Evolutionary conservation across 2,797 vertebrate genomes (phyloP).

Genomic region (Acanthurus tractus): DNA sequence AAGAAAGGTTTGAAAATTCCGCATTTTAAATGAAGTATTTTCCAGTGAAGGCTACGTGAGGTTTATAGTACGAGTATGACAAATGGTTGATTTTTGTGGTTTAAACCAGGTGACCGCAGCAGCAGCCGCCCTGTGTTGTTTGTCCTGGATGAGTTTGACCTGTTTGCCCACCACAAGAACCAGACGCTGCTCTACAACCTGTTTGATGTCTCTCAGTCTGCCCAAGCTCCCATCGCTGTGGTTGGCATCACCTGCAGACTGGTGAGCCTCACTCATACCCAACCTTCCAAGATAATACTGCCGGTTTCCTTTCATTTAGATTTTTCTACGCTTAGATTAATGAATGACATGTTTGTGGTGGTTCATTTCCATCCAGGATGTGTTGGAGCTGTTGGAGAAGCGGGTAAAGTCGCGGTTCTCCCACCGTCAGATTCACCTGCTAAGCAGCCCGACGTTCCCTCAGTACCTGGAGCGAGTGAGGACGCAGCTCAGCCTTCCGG

Average conservation of each 20-base stretch:
- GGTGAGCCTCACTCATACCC: slow-evolving; percentile 74
- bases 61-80: neutral
- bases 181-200: slow-evolving; percentile 98
- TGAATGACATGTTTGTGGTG: neutral
- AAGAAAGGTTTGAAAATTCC: slow-evolving; percentile 88
- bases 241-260: slow-evolving; percentile 95
- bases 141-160: slow-evolving; percentile 96
- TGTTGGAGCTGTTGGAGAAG: slow-evolving; percentile 97
- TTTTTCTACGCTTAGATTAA: too few relatives aligned
- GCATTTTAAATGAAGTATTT: neutral
- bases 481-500: slow-evolving; percentile 87
- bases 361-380: slow-evolving; percentile 82
- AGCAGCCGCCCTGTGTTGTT: slow-evolving; percentile 94
- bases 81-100: neutral
- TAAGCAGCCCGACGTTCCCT: slow-evolving; percentile 86
- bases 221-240: slow-evolving; percentile 94
- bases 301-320: neutral
- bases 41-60: neutral
- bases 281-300: rapidly evolving
- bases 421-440: slow-evolving; percentile 94
- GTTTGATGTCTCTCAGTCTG: slow-evolving; percentile 95
- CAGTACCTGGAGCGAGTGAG: slow-evolving; percentile 88
- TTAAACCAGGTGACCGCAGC: slow-evolving; percentile 86
- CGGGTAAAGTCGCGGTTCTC: slow-evolving; percentile 98
- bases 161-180: slow-evolving; percentile 97